Percentiles rank a stretch among this genome's conserved stretches.
Conservation (phyloP, 2,888 invertebrate genomes). For the Eristalinus sepulchralis region DNA sequence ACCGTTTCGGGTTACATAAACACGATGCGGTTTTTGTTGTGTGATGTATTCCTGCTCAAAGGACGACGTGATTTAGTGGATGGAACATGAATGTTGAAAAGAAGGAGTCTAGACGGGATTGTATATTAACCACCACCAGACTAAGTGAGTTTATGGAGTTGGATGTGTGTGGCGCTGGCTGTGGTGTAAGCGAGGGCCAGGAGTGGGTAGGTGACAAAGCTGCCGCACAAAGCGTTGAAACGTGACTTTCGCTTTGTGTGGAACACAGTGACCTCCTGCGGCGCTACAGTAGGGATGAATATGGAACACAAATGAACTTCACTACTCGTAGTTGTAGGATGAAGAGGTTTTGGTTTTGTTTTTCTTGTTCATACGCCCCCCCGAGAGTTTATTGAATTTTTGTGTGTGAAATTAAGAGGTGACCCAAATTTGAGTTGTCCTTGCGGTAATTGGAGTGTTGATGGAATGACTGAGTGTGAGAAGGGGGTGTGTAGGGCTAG, state of each 20-base stretch:
- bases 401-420: conserved; percentile 10
- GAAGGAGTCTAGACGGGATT: conserved; percentile 59
- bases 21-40: conserved; percentile 56
- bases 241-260: conserved; percentile 25
- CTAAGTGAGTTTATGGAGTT: not conserved
- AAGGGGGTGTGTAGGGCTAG: not conserved
- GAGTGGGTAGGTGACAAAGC: conserved; percentile 26
- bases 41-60: conserved; percentile 9
- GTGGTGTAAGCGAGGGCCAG: not conserved
- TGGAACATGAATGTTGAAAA: conserved; percentile 72
- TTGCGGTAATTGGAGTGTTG: not conserved
- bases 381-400: conserved; percentile 18
- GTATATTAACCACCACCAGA: not conserved
- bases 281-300: not conserved
- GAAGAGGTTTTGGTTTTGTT: too few relatives aligned
- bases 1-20: conserved; percentile 41
- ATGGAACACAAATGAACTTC: not conserved
- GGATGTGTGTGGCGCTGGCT: too few relatives aligned
- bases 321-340: not conserved
- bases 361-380: not conserved
- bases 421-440: not conserved
- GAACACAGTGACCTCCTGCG: not conserved
- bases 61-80: conserved; percentile 40
- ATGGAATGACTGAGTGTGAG: not conserved
- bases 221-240: conserved; percentile 20